These are phyloP conservation scores for Plectropomus leopardus DNA, from an alignment of 2,113 vertebrate genomes.

Conservation along the genomic window DNA sequence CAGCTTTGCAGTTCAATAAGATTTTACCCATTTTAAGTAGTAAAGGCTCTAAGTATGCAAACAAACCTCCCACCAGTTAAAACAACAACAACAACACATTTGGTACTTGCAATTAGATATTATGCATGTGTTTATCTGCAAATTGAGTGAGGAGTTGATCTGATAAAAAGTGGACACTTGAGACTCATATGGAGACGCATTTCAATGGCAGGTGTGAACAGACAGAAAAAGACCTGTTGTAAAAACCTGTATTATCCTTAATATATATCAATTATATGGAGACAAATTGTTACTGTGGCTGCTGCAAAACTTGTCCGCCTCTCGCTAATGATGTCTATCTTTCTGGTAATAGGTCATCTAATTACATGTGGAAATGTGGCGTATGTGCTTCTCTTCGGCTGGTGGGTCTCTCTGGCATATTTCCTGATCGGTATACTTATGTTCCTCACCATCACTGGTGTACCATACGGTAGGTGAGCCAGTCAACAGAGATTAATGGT, in stretches of 20 bases:
- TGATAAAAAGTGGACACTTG: no score
- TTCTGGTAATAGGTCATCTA: slow-evolving; percentile 79
- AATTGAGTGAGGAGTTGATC: no score
- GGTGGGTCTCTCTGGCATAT: slow-evolving; percentile 89
- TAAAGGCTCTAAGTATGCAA: no score
- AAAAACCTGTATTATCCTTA: neutral
- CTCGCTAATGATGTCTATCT: slow-evolving; percentile 1
- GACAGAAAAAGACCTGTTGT: neutral
- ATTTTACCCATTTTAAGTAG: no score
- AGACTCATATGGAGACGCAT: no score
- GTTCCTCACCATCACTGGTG: slow-evolving; percentile 86
- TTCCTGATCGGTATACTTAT: slow-evolving; percentile 83
- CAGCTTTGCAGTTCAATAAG: no score
- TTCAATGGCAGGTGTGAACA: no score
- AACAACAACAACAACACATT: no score
- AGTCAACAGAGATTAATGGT: neutral
- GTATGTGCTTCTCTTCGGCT: slow-evolving; percentile 90
- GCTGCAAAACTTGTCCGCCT: neutral
- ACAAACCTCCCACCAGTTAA: no score
- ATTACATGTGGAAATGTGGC: slow-evolving; percentile 87
- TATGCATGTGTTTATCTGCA: no score
- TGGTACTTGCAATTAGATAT: no score
- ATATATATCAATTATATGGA: no score
- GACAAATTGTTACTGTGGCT: neutral
- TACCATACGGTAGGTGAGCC: slow-evolving; percentile 85